Percentiles rank a stretch among this genome's conserved stretches.
Evolutionary conservation across 2,797 vertebrate species (phyloP).

Genomic region (Botia kubotai): DNA sequence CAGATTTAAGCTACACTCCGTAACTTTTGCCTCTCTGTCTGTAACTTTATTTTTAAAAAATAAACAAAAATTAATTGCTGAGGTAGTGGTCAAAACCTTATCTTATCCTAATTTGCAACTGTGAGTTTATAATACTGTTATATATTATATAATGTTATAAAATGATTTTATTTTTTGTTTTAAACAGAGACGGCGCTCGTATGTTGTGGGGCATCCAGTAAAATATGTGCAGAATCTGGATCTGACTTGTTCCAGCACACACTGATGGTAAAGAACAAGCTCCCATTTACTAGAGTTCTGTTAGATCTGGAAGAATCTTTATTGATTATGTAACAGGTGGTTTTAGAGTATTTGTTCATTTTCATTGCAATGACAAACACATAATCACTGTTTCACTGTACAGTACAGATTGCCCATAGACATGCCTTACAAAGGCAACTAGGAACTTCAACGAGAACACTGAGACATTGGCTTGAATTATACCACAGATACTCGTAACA

Average conservation of each 20-base stretch:
- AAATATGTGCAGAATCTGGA: too few relatives aligned
- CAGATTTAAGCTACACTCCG: not conserved
- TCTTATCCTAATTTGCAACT: too few relatives aligned
- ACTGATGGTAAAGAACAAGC: not conserved
- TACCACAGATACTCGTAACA: constrained; percentile 55
- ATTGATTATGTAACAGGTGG: constrained; percentile 65
- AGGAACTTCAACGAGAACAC: constrained; percentile 63
- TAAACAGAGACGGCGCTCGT: too few relatives aligned
- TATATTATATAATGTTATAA: too few relatives aligned
- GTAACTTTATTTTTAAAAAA: too few relatives aligned
- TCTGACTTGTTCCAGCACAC: not conserved
- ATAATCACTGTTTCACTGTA: constrained; percentile 48
- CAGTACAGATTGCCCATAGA: constrained; percentile 62
- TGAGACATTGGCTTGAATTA: constrained; percentile 57
- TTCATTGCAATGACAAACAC: constrained; percentile 66
- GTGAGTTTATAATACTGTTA: too few relatives aligned
- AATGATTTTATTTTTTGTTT: too few relatives aligned
- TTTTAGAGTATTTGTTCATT: constrained; percentile 64
- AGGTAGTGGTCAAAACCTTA: too few relatives aligned
- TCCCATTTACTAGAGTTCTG: not conserved
- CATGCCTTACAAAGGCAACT: constrained; percentile 70
- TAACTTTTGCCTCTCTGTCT: too few relatives aligned
- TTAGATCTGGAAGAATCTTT: constrained; percentile 57
- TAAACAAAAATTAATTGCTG: too few relatives aligned
- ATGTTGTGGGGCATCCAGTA: too few relatives aligned